Base-by-base conservation (phyloP, 2,797 vertebrate species). In the Buphagus erythrorhynchus region DNA sequence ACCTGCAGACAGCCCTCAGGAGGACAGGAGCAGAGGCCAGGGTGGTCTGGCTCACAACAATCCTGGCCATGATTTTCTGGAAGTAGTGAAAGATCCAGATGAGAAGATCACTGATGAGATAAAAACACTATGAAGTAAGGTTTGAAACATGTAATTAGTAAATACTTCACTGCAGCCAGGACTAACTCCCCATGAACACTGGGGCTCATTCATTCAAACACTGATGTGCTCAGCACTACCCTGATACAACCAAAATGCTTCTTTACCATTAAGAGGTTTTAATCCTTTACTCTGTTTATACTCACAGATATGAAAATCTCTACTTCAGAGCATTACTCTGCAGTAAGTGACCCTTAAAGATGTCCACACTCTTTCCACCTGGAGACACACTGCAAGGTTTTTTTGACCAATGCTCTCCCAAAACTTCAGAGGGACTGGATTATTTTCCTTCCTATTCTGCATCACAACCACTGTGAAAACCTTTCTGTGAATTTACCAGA, bases 201-300 rank as follows among this genome's bases (percentile, higher is more conserved):
- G 1, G 0, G 40, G 52, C 2, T 3, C 46, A 43, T 14, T 33
- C 29, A 28, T 28, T n/a, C 48, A 40, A 71, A 58, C 0, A 0
- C 29, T 22, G 33, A n/a, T 18, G 38, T 14, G 35, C 40, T 66
- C 78, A 80, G 40, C 72, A 33, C 40, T 13, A n/a, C 21, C 22
- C 25, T 4, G 1, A 10, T 1, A 42, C 62, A 38, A 19, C 6
- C 45, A 29, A 40, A 59, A 66, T 7, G 28, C 42, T 21, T 42
- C 38, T 65, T 11, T 13, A 18, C 9, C 38, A 28, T 14, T 5
- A 28, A 16, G 9, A 43, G 62, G 29, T 40, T 86, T 35, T 38
- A 74, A 12, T 25, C 28, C n/a, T 76, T 63, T 25, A 6, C 20
- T 65, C 49, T 26, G 31, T 13, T 43, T 40, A 4, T 6, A 61